Evolutionary conservation across 2,888 invertebrate genomes (phyloP), one percentile per base, ranked within the genome.

Genomic region (Parnassius apollo): DNA sequence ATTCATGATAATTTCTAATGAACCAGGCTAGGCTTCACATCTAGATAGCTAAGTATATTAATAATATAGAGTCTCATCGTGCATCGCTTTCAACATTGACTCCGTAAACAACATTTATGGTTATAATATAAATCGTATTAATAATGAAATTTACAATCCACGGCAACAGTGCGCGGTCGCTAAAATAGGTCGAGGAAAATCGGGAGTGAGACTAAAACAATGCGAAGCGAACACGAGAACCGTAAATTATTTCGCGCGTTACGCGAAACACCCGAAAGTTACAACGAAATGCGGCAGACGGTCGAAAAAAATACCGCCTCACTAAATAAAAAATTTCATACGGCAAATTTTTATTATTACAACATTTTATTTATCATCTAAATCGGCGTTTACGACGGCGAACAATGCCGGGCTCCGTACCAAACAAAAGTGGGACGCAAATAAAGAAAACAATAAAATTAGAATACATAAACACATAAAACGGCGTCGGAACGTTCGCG

Each of bases 361-460:
- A 87, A 88, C 88, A 88, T 91, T 91, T 90, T 90, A 90, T 91
- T 88, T 91, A 91, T 88, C 86, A 89, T 90, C 90, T 88, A 89
- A 91, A 91, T 89, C 88, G 88, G 82, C 90, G 86, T 91, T 91
- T 91, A 91, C 89, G 91, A 89, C 79, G 79, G 77, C 79, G 85
- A 90, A 91, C 91, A 91, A 91, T 90, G 90, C 88, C 85, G 85
- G 80, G 84, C 84, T 78, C 83, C 81, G 88, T 83, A 86, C 89
- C 88, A 83, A 88, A 91, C 90, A 88, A 91, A 91, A 91, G 91
- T 91, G 91, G 91, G 85, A 88, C 91, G 91, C 91, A 87, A 91
- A 91, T 90, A 91, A 91, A 89, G 91, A 90, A 91, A 88, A 91
- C 91, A 91, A 91, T 91, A 91, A 91, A 91, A 91, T 91, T 91